Conservation (phyloP, 2,888 invertebrate genomes). For the Caenorhabditis japonica region DNA sequence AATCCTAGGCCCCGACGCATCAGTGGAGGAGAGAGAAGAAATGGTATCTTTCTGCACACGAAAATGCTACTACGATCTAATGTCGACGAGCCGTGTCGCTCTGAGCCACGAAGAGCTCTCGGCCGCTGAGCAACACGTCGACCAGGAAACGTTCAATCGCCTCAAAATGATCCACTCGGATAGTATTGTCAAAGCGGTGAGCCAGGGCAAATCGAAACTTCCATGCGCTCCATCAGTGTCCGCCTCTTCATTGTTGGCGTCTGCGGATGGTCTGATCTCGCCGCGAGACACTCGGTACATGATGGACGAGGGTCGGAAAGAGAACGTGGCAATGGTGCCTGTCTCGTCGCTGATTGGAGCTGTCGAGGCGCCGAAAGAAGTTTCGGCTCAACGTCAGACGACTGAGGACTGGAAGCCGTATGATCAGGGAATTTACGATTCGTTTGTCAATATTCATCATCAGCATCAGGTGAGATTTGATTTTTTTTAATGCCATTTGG, state of each 20-base stretch:
- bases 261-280: constrained; percentile 38
- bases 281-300: constrained; percentile 58
- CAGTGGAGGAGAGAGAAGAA: constrained; percentile 74
- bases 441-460: constrained; percentile 15
- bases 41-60: constrained; percentile 86
- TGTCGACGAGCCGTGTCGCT: constrained; percentile 81
- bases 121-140: constrained; percentile 66
- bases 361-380: constrained; percentile 22
- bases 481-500: too few relatives aligned
- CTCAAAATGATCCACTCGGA: constrained; percentile 71
- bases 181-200: constrained; percentile 68
- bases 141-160: constrained; percentile 64
- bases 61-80: constrained; percentile 90
- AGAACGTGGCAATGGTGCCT: constrained; percentile 46
- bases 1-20: constrained; percentile 10
- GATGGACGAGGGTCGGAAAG: constrained; percentile 61
- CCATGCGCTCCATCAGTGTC: constrained; percentile 37
- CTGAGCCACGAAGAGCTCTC: constrained; percentile 66
- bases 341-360: constrained; percentile 23
- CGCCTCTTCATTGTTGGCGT: not conserved
- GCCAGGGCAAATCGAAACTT: constrained; percentile 57
- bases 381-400: not conserved
- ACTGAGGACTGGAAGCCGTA: constrained; percentile 42
- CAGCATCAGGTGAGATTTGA: constrained; percentile 18
- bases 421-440: constrained; percentile 6